Percentiles rank a stretch among this genome's conserved stretches.
Conservation (phyloP, 2,113 vertebrate species). For the Eidolon helvum region DNA sequence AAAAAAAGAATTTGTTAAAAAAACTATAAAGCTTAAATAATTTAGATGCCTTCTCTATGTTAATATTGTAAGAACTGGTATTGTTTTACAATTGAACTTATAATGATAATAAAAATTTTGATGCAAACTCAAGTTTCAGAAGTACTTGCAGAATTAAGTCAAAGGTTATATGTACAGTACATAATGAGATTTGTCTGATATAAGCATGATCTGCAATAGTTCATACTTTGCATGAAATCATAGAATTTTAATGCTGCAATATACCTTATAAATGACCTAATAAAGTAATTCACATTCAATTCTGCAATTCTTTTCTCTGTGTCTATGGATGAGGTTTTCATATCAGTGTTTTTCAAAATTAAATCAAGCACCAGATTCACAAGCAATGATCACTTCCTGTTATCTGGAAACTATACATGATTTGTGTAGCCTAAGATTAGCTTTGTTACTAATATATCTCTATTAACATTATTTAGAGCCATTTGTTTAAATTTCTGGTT, state of each 20-base stretch:
- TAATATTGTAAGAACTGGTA: not conserved
- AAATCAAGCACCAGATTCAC: not conserved
- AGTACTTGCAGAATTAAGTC: not conserved
- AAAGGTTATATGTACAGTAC: not conserved
- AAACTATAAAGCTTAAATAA: not conserved
- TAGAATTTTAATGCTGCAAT: not conserved
- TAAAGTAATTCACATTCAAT: not conserved
- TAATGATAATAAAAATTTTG: conserved; percentile 36
- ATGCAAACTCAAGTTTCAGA: not conserved
- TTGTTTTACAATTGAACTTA: not conserved
- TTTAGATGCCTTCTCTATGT: not conserved
- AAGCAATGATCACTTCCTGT: not conserved
- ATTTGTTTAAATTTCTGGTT: not conserved
- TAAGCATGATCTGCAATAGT: not conserved
- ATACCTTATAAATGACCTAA: not conserved
- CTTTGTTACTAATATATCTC: not conserved
- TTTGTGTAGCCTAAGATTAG: not conserved
- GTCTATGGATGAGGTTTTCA: not conserved
- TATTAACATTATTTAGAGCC: not conserved
- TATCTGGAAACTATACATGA: not conserved
- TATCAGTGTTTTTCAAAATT: not conserved
- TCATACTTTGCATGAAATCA: not conserved
- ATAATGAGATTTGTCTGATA: not conserved
- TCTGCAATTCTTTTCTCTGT: not conserved
- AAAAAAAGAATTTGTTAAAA: too few species aligned